These are phyloP conservation scores for Laticauda laticaudata DNA, from an alignment of 2,113 vertebrate species.

Conservation along the genomic window DNA sequence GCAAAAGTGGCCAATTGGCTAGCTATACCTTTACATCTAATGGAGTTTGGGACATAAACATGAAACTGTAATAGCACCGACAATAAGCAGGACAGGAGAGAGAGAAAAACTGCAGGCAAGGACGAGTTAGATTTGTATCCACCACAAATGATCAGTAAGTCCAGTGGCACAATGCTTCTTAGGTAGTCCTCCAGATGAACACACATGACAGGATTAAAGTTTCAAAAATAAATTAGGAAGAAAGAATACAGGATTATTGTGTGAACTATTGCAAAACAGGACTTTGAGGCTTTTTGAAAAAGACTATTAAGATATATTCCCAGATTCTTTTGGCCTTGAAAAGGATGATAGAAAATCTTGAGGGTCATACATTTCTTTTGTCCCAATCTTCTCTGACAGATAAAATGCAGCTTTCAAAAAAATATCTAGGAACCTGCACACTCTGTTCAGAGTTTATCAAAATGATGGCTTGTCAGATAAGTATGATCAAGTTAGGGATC, in stretches of 20 bases:
- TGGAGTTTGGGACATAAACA: background rate
- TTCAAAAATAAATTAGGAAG: background rate
- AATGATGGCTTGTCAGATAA: background rate
- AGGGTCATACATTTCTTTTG: background rate
- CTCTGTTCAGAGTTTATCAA: background rate
- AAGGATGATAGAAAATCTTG: background rate
- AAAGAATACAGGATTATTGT: background rate
- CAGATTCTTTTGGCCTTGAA: background rate
- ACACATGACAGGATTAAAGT: background rate
- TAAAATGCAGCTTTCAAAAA: background rate
- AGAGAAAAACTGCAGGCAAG: background rate
- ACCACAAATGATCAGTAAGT: background rate
- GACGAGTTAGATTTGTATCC: background rate
- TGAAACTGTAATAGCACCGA: background rate
- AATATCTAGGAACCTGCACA: background rate
- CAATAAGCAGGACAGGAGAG: background rate
- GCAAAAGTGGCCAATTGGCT: slow-evolving; percentile 13
- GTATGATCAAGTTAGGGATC: background rate
- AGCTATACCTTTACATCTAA: background rate
- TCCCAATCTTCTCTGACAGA: background rate
- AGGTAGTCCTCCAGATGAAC: background rate
- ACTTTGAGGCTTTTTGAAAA: background rate
- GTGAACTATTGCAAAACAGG: background rate
- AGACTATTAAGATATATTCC: background rate
- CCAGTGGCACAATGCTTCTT: background rate